Evolutionary conservation across 2,888 invertebrate genomes (phyloP).

Genomic region (Nemapogon koenigi): DNA sequence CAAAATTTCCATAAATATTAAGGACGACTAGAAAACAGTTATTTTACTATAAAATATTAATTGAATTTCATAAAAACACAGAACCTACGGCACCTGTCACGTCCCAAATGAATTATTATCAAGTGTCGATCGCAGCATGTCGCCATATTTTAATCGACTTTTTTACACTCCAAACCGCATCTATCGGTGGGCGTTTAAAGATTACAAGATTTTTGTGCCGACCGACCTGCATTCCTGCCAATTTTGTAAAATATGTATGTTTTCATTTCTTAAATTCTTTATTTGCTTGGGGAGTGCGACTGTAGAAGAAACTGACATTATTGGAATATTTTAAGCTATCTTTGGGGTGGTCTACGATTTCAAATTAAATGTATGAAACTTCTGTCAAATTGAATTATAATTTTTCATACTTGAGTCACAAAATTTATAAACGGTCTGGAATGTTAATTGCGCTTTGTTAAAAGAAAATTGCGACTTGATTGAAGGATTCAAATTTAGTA

Average conservation of each 20-base stretch:
- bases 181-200: conserved; percentile 50
- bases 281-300: conserved; percentile 24
- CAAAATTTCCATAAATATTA: conserved; percentile 8
- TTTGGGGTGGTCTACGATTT: conserved; percentile 41
- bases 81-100: conserved; percentile 47
- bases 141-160: conserved; percentile 61
- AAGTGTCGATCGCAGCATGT: conserved; percentile 61
- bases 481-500: no score
- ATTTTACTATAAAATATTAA: conserved; percentile 49
- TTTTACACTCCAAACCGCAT: conserved; percentile 62
- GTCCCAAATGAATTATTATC: conserved; percentile 55
- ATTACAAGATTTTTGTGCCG: conserved; percentile 59
- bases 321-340: conserved; percentile 45
- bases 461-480: no score
- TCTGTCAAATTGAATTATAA: no score
- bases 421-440: no score
- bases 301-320: conserved; percentile 24
- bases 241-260: conserved; percentile 57
- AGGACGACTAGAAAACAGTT: conserved; percentile 29
- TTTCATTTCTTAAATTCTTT: conserved; percentile 38
- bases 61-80: conserved; percentile 53
- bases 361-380: neutral
- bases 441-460: no score
- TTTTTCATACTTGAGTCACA: no score
- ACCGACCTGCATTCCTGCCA: conserved; percentile 35